These are phyloP conservation scores for Cichlasoma orientale DNA, from an alignment of 2,797 vertebrate genomes.

Conservation along the genomic window DNA sequence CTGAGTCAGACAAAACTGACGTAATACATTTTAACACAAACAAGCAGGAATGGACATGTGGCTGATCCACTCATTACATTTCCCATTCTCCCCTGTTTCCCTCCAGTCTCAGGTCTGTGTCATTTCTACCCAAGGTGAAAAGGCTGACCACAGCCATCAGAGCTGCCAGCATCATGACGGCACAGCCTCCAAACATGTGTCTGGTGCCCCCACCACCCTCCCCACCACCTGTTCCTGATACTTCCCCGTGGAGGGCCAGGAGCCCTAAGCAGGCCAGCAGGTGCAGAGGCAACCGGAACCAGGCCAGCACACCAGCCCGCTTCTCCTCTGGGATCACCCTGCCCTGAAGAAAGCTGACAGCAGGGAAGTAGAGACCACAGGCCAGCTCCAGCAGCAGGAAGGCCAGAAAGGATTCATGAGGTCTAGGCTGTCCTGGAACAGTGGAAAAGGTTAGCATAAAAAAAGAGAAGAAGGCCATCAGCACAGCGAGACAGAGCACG, in stretches of 20 bases:
- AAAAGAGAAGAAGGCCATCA: constrained; percentile 91
- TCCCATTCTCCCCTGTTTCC: constrained; percentile 75
- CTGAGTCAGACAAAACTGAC: constrained; percentile 21
- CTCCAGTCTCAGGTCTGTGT: constrained; percentile 85
- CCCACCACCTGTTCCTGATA: constrained; percentile 88
- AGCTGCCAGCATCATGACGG: constrained; percentile 87
- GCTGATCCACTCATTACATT: constrained; percentile 39
- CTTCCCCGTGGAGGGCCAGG: constrained; percentile 88
- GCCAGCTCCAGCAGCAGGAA: constrained; percentile 91
- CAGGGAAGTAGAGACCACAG: constrained; percentile 92
- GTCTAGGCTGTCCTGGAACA: constrained; percentile 86
- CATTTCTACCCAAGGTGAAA: constrained; percentile 87
- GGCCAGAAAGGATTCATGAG: constrained; percentile 89
- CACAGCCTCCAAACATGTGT: constrained; percentile 91
- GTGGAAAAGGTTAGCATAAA: constrained; percentile 95
- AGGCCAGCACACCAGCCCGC: constrained; percentile 85
- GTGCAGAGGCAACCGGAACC: constrained; percentile 91
- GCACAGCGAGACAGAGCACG: constrained; percentile 88
- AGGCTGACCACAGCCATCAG: constrained; percentile 89
- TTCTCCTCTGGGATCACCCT: constrained; percentile 91
- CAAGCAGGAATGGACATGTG: background rate
- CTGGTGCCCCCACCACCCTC: constrained; percentile 87
- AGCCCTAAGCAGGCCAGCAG: constrained; percentile 90
- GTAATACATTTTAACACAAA: constrained; percentile 12
- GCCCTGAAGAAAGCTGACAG: constrained; percentile 90